Base-by-base conservation (phyloP, 2,888 invertebrate species). In the Drosophila aldrichi region DNA sequence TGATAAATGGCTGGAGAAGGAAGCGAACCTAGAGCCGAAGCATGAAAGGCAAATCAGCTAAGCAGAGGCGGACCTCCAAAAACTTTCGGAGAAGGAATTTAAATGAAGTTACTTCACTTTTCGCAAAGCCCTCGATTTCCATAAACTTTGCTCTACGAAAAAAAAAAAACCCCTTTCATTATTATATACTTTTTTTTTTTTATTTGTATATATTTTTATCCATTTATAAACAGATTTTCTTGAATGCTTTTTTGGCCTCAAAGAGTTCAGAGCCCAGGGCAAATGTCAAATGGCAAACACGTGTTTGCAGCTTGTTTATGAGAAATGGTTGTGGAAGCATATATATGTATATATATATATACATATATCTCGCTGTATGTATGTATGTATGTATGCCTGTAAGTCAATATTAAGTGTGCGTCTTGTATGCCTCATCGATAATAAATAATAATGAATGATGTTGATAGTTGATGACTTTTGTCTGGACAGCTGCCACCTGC, bases 381-480 rank as follows among this genome's bases (percentile, higher is more conserved):
- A 20, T 6, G 36, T 14, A 20, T 29, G 2, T 18, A 6, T 49
- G 12, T 49, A 20, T 34, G 14, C 7, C 3, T 34, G 49, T 18
- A 44, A 34, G n/a, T 16, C 16, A n/a, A 36, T 51, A 60, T 65
- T 62, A 70, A 70, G 77, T 71, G 81, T 81, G 77, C 71, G 82
- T 58, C 85, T 70, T 68, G 71, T 72, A 56, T 57, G 75, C 74
- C 57, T 49, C 48, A 69, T 65, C 32, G 62, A 75, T 70, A 79
- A 82, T 74, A 81, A 80, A 83, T 77, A 74, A 77, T 62, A 80
- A 80, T 77, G 59, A 87, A 66, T 81, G 56, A 81, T 81, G 88
- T 82, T 59, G 66, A 61, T 74, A 74, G 80, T 59, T 67, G 70
- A 70, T 80, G 82, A 85, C 77, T 82, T 83, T 64, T 88, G 88